Conservation (phyloP, 2,888 invertebrate species). For the Hirtodrosophila cameraria region DNA sequence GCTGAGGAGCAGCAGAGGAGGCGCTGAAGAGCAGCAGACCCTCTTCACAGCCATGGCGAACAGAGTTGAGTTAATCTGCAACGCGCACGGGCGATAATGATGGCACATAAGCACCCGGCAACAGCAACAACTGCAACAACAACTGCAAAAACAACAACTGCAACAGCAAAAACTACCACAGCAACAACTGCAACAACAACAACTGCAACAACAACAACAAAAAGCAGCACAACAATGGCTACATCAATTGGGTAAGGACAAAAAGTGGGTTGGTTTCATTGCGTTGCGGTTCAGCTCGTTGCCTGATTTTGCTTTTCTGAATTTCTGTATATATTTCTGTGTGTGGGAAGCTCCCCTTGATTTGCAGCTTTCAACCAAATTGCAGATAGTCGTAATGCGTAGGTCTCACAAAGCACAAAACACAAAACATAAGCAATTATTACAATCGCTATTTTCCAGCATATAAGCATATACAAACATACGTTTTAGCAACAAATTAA, state of each 20-base stretch:
- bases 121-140: constrained; percentile 3
- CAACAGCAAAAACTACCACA: constrained; percentile 23
- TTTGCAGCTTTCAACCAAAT: constrained; percentile 26
- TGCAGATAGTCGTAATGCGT: constrained; percentile 29
- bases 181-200: constrained; percentile 6
- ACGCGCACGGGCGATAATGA: constrained; percentile 52
- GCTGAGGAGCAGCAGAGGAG: no score
- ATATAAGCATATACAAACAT: background rate
- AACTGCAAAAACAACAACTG: constrained; percentile 33
- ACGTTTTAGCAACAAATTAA: constrained; percentile 35
- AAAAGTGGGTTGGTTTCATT: constrained; percentile 21
- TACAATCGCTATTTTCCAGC: background rate
- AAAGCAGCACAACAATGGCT: no score
- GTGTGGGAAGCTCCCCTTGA: constrained; percentile 35
- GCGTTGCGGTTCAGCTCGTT: constrained; percentile 11
- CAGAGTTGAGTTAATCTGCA: constrained; percentile 51
- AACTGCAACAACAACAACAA: constrained; percentile 1
- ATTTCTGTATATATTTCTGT: no score
- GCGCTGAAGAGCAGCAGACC: no score
- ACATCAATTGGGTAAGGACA: constrained; percentile 32
- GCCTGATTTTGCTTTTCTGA: background rate
- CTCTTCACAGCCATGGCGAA: no score
- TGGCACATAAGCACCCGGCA: constrained; percentile 42
- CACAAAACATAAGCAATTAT: background rate
- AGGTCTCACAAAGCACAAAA: constrained; percentile 1